phyloP scores from a whole-genome alignment of 2,797 vertebrate species.

The Adrianichthys oophorus region DNA sequence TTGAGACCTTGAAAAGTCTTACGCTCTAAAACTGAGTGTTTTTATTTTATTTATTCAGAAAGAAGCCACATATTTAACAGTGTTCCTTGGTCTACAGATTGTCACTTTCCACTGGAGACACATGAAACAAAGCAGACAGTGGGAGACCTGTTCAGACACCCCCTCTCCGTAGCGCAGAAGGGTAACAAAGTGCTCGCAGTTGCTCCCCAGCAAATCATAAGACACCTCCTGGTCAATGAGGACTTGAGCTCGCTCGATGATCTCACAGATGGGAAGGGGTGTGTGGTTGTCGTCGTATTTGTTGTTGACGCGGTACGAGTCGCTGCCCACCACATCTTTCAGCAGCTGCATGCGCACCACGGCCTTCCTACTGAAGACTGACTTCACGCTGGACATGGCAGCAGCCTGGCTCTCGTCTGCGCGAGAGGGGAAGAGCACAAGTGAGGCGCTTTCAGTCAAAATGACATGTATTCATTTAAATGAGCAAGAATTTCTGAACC shows the following conservation, averaged over 20 bases:
- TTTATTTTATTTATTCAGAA: no score
- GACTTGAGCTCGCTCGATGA: constrained; percentile 82
- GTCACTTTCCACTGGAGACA: constrained; percentile 17
- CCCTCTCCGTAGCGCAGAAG: constrained; percentile 89
- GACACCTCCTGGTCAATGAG: constrained; percentile 86
- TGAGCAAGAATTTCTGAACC: no score
- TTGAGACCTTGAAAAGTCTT: no score
- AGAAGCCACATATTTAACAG: no score
- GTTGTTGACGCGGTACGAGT: constrained; percentile 89
- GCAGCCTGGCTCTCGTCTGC: constrained; percentile 81
- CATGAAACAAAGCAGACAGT: constrained; percentile 43
- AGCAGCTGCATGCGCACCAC: constrained; percentile 91
- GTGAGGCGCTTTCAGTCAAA: no score
- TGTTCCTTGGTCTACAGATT: background rate
- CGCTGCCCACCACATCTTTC: constrained; percentile 86
- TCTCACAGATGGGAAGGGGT: constrained; percentile 82
- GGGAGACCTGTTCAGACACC: constrained; percentile 87
- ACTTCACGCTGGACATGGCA: constrained; percentile 83
- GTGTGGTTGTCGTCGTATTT: constrained; percentile 85
- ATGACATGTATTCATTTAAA: no score
- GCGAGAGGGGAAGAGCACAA: constrained; percentile 2
- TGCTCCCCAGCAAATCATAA: constrained; percentile 87
- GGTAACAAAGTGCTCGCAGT: constrained; percentile 96
- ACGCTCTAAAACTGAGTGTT: no score
- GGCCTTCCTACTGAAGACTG: constrained; percentile 88